Conservation (phyloP, 2,797 vertebrate genomes). For the Vespertilio murinus region DNA sequence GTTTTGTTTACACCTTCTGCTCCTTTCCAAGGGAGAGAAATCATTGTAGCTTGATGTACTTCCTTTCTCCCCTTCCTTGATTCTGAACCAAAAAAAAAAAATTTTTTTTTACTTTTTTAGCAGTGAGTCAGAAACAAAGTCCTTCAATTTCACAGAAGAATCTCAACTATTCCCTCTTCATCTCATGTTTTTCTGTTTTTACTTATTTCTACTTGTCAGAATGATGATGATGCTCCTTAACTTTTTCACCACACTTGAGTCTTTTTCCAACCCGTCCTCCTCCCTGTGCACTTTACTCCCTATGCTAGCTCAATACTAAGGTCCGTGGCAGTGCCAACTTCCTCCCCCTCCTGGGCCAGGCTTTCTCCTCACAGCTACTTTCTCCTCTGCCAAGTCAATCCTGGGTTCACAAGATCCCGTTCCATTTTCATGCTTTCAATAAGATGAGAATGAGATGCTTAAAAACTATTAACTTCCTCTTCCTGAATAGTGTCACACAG, state of each 20-base stretch:
- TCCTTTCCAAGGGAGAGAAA: conserved; percentile 36
- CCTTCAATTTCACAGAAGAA: conserved; percentile 34
- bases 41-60: background rate
- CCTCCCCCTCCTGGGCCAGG: background rate
- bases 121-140: background rate
- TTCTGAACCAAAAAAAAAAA: background rate
- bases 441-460: conserved; percentile 45
- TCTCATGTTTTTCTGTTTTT: conserved; percentile 14
- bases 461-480: conserved; percentile 27
- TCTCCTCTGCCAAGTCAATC: conserved; percentile 43
- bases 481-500: background rate
- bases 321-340: background rate
- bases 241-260: background rate
- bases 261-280: background rate
- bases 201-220: background rate
- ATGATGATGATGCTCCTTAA: background rate
- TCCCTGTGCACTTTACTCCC: background rate
- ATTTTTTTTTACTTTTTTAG: background rate
- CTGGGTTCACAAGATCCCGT: background rate
- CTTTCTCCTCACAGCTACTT: background rate
- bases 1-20: background rate
- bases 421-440: conserved; percentile 34
- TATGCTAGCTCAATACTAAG: background rate
- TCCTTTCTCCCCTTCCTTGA: background rate
- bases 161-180: background rate